Percentiles rank a stretch among this genome's conserved stretches.
phyloP scores from a whole-genome alignment of 2,113 vertebrate species.

The Struthidea cinerea region DNA sequence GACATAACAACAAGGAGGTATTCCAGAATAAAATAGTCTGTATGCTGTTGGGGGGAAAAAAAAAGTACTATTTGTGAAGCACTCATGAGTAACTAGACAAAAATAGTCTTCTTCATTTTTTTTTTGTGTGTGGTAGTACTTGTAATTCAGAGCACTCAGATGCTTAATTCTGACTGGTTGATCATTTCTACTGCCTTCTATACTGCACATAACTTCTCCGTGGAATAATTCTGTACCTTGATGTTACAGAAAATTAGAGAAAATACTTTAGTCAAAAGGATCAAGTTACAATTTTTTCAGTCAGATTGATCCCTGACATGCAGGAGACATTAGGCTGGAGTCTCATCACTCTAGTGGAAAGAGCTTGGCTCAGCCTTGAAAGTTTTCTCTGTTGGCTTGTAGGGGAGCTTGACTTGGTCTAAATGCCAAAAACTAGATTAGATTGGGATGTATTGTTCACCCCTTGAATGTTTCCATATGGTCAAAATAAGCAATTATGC shows the following conservation, averaged over 20 bases:
- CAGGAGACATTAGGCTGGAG: background rate
- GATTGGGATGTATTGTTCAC: background rate
- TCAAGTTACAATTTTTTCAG: background rate
- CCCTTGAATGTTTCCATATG: background rate
- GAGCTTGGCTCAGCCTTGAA: background rate
- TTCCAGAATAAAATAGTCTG: background rate
- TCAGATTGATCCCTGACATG: background rate
- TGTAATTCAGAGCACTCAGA: background rate
- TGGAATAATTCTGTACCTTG: background rate
- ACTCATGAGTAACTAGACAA: background rate
- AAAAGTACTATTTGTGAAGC: background rate
- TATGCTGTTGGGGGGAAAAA: accelerated
- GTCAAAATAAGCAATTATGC: background rate
- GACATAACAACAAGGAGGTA: background rate
- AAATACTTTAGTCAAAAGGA: background rate
- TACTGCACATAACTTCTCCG: background rate
- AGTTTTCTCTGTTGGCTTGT: background rate
- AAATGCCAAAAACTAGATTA: background rate
- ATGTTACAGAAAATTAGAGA: background rate
- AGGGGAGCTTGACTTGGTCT: background rate
- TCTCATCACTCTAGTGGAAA: background rate
- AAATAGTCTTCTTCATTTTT: background rate
- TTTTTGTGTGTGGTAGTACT: background rate
- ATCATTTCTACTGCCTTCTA: background rate
- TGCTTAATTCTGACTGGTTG: background rate